phyloP scores from a whole-genome alignment of 2,797 vertebrate species.

The Micrastur ruficollis region DNA sequence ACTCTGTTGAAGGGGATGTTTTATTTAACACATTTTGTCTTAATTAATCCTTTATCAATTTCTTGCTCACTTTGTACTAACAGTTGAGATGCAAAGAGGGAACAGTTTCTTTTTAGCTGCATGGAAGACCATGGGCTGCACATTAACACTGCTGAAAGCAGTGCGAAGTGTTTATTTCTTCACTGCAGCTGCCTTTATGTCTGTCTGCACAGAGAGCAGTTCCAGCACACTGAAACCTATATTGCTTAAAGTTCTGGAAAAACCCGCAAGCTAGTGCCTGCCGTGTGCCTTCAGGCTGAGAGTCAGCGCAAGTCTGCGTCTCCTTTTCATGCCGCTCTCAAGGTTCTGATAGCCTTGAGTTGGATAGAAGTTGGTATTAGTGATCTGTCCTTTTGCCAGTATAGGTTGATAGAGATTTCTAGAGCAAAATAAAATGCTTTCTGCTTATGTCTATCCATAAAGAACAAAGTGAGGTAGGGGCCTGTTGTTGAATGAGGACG shows the following conservation, averaged over 20 bases:
- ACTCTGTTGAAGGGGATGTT: not conserved
- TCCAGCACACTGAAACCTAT: not conserved
- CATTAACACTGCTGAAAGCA: not conserved
- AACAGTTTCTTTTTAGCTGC: not conserved
- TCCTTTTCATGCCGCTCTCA: not conserved
- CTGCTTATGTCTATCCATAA: not conserved
- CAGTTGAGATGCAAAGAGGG: not conserved
- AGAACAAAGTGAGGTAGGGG: not conserved
- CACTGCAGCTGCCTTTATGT: not conserved
- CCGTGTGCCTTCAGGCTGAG: not conserved
- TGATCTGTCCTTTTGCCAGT: not conserved
- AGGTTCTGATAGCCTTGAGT: not conserved
- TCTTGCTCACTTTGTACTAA: not conserved
- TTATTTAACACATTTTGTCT: not conserved
- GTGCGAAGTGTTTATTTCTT: not conserved
- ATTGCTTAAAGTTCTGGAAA: not conserved
- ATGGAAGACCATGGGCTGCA: not conserved
- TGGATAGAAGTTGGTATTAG: not conserved
- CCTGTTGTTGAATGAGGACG: not conserved
- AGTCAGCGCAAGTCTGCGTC: not conserved
- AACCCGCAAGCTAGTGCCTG: not conserved
- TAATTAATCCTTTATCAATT: not conserved
- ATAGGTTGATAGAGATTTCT: not conserved
- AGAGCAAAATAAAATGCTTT: not conserved
- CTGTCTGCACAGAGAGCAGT: not conserved